phyloP scores from a whole-genome alignment of 2,113 vertebrate species.

The Epinephelus moara region DNA sequence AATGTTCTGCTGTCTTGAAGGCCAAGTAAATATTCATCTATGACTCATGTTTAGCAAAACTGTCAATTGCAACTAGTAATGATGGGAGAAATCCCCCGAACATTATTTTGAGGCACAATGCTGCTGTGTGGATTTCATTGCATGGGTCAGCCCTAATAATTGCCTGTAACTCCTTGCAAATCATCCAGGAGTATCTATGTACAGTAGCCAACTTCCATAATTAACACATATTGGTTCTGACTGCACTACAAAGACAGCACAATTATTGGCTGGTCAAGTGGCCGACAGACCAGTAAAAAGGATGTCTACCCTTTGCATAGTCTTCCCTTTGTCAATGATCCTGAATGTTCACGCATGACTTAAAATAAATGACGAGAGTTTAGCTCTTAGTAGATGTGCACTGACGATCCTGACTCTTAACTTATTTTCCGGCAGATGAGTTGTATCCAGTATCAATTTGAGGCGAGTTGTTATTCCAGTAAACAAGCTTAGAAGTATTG shows the following conservation, averaged over 20 bases:
- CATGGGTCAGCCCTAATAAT: neutral
- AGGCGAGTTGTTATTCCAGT: neutral
- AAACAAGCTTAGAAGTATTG: neutral
- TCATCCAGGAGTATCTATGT: neutral
- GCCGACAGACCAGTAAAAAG: neutral
- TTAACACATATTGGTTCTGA: neutral
- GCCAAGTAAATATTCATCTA: neutral
- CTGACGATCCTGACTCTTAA: neutral
- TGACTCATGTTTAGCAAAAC: constrained; percentile 9
- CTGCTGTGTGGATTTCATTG: neutral
- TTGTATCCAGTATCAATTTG: neutral
- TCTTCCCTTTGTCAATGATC: neutral
- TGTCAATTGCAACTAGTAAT: constrained; percentile 9
- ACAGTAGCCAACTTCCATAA: neutral
- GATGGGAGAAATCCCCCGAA: neutral
- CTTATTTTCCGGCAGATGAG: neutral
- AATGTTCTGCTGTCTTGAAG: neutral
- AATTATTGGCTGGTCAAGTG: neutral
- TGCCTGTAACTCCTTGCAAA: neutral
- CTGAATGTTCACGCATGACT: neutral
- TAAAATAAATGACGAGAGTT: neutral
- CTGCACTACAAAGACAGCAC: neutral
- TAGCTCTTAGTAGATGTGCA: constrained; percentile 2
- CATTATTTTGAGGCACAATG: neutral
- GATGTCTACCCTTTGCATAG: neutral